These are phyloP conservation scores for Eudemis profundana DNA, from an alignment of 2,888 invertebrate species.

Conservation along the genomic window DNA sequence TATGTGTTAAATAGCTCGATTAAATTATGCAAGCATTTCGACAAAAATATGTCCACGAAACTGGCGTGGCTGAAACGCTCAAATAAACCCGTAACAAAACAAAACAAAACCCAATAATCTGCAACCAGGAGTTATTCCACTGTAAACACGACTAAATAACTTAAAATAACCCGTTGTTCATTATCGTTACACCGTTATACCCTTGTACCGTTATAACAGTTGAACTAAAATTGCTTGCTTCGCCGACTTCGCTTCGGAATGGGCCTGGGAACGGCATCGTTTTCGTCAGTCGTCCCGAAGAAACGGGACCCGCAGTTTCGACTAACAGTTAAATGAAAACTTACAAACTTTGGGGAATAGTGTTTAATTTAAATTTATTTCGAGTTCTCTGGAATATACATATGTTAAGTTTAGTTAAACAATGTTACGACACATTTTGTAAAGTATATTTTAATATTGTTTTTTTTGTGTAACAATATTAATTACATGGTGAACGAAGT, in stretches of 20 bases:
- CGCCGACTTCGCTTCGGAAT: constrained; percentile 15
- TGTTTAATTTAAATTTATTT: neutral
- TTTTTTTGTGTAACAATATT: no score
- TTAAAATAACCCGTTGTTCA: constrained; percentile 6
- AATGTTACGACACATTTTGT: no score
- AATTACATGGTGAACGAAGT: no score
- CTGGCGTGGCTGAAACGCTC: no score
- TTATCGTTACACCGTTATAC: constrained; percentile 12
- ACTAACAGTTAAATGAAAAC: constrained; percentile 20
- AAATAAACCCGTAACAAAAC: no score
- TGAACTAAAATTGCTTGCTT: constrained; percentile 29
- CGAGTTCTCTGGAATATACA: neutral
- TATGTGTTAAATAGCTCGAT: no score
- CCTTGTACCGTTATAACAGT: constrained; percentile 4
- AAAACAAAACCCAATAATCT: no score
- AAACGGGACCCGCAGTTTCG: constrained; percentile 4
- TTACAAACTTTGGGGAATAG: neutral
- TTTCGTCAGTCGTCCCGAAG: constrained; percentile 4
- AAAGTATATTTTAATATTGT: no score
- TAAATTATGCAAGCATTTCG: no score
- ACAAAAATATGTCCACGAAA: no score
- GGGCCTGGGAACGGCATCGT: constrained; percentile 19
- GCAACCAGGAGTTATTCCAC: no score
- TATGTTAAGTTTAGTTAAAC: no score
- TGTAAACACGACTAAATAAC: neutral